A percentile compares a stretch with the other conserved stretches of the same genome.
Conservation (phyloP, 2,113 vertebrate species). For the Oreochromis niloticus region DNA sequence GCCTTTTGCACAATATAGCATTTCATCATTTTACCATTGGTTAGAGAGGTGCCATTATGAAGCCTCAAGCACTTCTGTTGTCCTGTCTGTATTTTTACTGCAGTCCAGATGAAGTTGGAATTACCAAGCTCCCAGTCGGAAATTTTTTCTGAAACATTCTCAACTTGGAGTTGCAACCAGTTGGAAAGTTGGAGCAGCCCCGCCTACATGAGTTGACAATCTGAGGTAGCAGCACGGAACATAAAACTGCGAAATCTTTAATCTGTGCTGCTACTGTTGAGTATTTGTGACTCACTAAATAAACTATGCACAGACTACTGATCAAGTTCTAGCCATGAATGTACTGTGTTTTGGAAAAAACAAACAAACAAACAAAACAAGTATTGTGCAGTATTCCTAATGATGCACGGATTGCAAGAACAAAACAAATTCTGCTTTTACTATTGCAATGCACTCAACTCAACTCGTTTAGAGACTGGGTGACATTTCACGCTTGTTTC, state of each 20-base stretch:
- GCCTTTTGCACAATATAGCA: neutral
- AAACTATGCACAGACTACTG: neutral
- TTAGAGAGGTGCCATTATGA: neutral
- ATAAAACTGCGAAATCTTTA: neutral
- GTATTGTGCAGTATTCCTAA: neutral
- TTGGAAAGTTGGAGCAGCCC: neutral
- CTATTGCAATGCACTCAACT: neutral
- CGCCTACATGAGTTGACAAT: neutral
- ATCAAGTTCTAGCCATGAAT: neutral
- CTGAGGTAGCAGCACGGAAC: neutral
- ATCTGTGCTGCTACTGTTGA: neutral
- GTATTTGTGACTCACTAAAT: neutral
- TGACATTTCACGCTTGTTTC: neutral
- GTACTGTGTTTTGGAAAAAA: neutral
- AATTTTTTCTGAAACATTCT: neutral
- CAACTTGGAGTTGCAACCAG: neutral
- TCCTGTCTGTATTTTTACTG: neutral
- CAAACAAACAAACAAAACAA: neutral
- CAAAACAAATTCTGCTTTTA: neutral
- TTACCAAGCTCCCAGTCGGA: neutral
- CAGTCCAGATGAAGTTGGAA: neutral
- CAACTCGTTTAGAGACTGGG: neutral
- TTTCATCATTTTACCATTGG: neutral
- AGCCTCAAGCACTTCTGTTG: neutral
- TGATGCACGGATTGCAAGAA: neutral